phyloP scores from a whole-genome alignment of 2,888 invertebrate species.

The Apodemia zela region DNA sequence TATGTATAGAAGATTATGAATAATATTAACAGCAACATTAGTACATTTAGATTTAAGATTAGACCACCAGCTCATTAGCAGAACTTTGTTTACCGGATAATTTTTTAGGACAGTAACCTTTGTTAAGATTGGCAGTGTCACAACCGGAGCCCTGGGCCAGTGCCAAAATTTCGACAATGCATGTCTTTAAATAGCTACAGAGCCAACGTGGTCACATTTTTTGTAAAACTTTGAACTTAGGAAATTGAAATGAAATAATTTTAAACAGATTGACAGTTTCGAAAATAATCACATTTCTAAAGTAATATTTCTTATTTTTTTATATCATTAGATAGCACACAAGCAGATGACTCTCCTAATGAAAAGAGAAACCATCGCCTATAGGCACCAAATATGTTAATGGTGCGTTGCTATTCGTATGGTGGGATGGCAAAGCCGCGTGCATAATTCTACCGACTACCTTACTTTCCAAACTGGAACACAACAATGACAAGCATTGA shows the following conservation, averaged over 20 bases:
- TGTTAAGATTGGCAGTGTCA: constrained; percentile 75
- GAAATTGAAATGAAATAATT: not conserved
- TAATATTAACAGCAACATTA: not conserved
- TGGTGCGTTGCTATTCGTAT: too few species aligned
- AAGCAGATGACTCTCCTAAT: too few species aligned
- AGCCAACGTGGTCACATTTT: constrained; percentile 58
- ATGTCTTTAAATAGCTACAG: constrained; percentile 60
- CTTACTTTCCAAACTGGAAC: too few species aligned
- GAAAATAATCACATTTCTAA: too few species aligned
- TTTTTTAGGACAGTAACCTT: constrained; percentile 71
- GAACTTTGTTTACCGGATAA: constrained; percentile 45
- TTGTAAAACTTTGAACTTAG: constrained; percentile 36
- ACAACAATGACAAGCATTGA: too few species aligned
- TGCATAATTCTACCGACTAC: too few species aligned
- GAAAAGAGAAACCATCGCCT: too few species aligned
- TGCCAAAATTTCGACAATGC: constrained; percentile 75
- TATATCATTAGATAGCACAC: too few species aligned
- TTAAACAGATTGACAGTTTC: not conserved
- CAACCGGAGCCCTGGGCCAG: constrained; percentile 54
- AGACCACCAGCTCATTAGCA: constrained; percentile 39
- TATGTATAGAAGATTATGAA: too few species aligned
- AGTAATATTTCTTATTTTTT: too few species aligned
- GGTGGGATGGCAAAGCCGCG: too few species aligned
- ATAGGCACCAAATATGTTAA: too few species aligned
- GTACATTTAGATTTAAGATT: constrained; percentile 20